Evolutionary conservation across 2,113 vertebrate species (phyloP).

Genomic region (Forbesichthys agassizii): DNA sequence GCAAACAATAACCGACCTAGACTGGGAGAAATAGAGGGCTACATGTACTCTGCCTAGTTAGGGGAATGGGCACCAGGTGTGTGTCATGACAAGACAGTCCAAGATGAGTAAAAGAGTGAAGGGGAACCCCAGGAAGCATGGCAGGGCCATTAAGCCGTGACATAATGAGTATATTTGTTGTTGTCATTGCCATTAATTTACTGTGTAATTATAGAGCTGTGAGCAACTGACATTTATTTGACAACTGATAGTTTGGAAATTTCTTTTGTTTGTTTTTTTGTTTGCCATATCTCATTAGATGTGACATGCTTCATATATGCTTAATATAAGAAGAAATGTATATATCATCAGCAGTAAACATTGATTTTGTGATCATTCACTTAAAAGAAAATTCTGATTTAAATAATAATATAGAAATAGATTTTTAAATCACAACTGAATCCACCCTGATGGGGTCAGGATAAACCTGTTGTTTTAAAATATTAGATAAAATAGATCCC

Average conservation of each 20-base stretch:
- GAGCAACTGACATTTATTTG: too few species aligned
- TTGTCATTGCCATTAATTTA: not conserved
- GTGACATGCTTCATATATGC: not conserved
- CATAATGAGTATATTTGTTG: not conserved
- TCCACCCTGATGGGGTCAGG: not conserved
- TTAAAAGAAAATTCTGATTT: not conserved
- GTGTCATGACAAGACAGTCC: too few species aligned
- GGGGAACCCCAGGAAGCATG: too few species aligned
- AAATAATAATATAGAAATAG: not conserved
- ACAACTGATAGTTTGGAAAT: too few species aligned
- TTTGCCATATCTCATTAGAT: constrained; percentile 1
- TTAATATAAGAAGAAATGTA: not conserved
- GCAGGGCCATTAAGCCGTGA: too few species aligned
- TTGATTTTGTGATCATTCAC: not conserved
- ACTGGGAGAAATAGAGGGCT: too few species aligned
- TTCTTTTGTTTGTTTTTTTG: not conserved
- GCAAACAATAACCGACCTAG: too few species aligned
- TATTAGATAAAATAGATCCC: not conserved
- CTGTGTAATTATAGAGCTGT: too few species aligned
- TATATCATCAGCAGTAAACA: not conserved
- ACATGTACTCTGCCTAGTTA: too few species aligned
- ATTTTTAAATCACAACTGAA: not conserved
- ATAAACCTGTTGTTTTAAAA: not conserved
- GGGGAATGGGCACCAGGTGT: too few species aligned
- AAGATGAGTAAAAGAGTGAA: too few species aligned